These are phyloP conservation scores for Cyrtonyx montezumae DNA, from an alignment of 2,113 vertebrate species.

Conservation along the genomic window DNA sequence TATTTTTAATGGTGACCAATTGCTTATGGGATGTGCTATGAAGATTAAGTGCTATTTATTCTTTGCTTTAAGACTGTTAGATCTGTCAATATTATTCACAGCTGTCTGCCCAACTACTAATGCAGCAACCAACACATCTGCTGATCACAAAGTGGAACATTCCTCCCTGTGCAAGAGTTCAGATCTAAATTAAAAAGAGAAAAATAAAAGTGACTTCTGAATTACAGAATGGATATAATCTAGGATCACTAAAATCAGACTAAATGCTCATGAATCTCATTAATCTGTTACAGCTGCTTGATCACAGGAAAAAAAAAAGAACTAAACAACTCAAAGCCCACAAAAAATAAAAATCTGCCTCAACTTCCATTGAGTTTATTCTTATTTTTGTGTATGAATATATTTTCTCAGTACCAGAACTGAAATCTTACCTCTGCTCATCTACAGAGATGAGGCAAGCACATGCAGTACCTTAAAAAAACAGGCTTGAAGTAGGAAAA, in stretches of 20 bases:
- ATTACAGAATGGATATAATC: background rate
- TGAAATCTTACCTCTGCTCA: background rate
- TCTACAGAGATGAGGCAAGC: background rate
- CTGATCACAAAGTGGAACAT: background rate
- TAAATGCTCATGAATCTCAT: background rate
- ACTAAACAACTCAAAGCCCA: background rate
- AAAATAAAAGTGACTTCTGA: background rate
- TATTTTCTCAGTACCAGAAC: background rate
- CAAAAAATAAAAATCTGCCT: background rate
- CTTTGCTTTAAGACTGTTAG: background rate
- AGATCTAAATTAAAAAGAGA: background rate
- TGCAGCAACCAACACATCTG: background rate
- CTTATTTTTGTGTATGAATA: background rate
- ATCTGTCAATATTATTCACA: background rate
- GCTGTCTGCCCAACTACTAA: background rate
- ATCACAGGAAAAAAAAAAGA: rapidly evolving
- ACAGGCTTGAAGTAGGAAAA: background rate
- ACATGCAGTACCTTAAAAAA: background rate
- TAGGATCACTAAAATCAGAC: background rate
- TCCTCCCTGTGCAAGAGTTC: background rate
- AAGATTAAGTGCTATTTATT: background rate
- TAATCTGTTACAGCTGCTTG: background rate
- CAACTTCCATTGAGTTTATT: background rate
- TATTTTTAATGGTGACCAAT: background rate
- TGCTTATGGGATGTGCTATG: background rate